Conservation (phyloP, 2,797 vertebrate genomes). For the Betta splendens region DNA sequence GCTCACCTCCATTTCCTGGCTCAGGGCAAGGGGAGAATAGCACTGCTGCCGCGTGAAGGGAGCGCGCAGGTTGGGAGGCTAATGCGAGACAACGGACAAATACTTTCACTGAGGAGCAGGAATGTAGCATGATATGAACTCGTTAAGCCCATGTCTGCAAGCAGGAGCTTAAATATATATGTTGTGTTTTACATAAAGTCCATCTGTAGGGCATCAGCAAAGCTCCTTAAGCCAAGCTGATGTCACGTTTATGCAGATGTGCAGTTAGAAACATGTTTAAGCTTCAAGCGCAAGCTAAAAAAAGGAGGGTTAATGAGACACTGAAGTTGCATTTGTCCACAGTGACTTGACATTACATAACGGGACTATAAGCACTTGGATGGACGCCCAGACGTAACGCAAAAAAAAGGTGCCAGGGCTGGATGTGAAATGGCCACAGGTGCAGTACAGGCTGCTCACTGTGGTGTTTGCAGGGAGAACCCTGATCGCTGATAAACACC, state of each 20-base stretch:
- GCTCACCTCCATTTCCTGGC: conserved; percentile 54
- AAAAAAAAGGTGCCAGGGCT: conserved; percentile 9
- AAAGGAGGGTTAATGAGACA: background rate
- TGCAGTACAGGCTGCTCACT: conserved; percentile 14
- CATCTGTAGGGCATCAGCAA: background rate
- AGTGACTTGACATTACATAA: conserved; percentile 32
- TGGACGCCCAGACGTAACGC: conserved; percentile 4
- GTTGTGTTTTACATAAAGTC: background rate
- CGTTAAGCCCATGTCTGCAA: too few species aligned
- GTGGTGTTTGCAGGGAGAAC: conserved; percentile 5
- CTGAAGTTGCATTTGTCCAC: background rate
- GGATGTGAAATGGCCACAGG: conserved; percentile 25
- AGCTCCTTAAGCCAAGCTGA: background rate
- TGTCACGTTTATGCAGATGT: too few species aligned
- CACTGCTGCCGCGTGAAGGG: conserved; percentile 33
- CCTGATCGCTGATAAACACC: conserved; percentile 14
- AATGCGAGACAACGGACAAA: too few species aligned
- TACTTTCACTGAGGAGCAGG: too few species aligned
- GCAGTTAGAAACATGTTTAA: background rate
- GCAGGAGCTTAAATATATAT: background rate
- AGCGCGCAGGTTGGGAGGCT: background rate
- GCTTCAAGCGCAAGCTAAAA: background rate
- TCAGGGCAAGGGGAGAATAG: conserved; percentile 30
- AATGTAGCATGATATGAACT: background rate
- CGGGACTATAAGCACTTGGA: conserved; percentile 12